Evolutionary conservation across 2,113 vertebrate genomes (phyloP).

Genomic region (Notiomystis cincta): DNA sequence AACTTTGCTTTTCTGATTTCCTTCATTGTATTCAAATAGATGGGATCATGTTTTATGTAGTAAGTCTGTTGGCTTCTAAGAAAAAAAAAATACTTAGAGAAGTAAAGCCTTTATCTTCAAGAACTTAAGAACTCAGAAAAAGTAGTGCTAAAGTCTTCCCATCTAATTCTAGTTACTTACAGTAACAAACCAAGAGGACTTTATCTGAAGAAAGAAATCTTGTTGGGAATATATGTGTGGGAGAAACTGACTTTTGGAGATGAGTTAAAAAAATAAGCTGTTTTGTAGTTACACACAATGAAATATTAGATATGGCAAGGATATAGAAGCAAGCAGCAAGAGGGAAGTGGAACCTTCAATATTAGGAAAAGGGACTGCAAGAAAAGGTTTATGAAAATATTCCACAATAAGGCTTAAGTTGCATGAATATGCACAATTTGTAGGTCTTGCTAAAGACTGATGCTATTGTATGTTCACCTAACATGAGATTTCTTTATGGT

Average conservation of each 20-base stretch:
- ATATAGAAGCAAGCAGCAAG: background rate
- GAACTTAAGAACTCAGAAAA: background rate
- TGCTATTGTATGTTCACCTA: background rate
- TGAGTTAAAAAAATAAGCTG: background rate
- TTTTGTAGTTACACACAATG: background rate
- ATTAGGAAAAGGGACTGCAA: background rate
- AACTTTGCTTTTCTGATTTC: background rate
- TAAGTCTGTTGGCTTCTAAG: background rate
- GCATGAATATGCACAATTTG: background rate
- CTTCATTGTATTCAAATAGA: background rate
- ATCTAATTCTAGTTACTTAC: background rate
- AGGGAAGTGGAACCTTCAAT: background rate
- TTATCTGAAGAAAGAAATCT: background rate
- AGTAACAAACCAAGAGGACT: background rate
- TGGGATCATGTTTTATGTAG: background rate
- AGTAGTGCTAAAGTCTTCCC: background rate
- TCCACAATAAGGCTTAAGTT: background rate
- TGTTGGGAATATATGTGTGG: background rate
- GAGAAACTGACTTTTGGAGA: background rate
- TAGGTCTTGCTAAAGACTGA: background rate
- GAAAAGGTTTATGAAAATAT: background rate
- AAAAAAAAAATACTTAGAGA: background rate
- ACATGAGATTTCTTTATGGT: background rate
- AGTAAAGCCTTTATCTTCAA: background rate
- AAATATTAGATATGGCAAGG: background rate